Conservation (phyloP, 2,888 invertebrate genomes). For the Metellina segmentata region DNA sequence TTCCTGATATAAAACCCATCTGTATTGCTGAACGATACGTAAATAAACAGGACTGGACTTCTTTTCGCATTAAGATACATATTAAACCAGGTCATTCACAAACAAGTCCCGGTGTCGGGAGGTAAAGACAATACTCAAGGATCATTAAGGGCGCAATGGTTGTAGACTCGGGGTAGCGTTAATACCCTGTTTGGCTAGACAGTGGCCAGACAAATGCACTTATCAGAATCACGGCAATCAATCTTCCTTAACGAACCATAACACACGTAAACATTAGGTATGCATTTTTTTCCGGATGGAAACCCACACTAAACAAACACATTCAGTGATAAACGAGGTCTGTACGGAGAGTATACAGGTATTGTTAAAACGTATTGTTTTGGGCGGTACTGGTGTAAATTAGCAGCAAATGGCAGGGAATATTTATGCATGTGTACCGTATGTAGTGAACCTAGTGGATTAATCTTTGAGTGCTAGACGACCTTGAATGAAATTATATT, state of each 20-base stretch:
- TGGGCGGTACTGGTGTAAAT: background rate
- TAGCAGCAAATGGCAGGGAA: background rate
- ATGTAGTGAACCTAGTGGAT: too few species aligned
- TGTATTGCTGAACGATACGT: too few species aligned
- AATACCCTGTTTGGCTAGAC: background rate
- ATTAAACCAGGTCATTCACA: background rate
- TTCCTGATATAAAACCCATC: too few species aligned
- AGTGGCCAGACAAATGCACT: background rate
- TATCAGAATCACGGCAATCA: conserved; percentile 4
- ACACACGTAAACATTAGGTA: conserved; percentile 30
- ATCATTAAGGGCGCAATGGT: background rate
- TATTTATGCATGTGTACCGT: too few species aligned
- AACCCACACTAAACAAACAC: too few species aligned
- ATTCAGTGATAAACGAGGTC: too few species aligned
- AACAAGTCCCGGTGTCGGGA: background rate
- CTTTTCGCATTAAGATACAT: background rate
- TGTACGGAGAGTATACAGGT: too few species aligned
- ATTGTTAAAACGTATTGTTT: too few species aligned
- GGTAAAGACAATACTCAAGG: background rate
- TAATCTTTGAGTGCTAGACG: too few species aligned
- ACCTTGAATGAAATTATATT: too few species aligned
- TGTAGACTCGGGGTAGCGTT: background rate
- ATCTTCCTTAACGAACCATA: conserved; percentile 17
- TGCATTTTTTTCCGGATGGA: background rate
- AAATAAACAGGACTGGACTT: too few species aligned